These are phyloP conservation scores for Drosophila quinaria DNA, from an alignment of 2,888 invertebrate species.

Conservation along the genomic window DNA sequence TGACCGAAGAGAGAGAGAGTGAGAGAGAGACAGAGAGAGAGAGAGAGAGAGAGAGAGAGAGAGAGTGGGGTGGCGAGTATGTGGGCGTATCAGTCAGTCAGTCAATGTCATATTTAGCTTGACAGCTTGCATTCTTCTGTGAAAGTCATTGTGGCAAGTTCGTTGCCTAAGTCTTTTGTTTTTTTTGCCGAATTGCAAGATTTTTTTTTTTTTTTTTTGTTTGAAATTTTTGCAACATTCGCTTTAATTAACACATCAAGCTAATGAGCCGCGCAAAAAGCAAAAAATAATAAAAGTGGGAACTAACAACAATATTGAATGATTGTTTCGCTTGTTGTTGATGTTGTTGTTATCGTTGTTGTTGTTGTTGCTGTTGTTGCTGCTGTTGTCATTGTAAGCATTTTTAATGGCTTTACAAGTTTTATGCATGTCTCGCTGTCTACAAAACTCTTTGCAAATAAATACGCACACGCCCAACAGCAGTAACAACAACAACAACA, in stretches of 20 bases:
- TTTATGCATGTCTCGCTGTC: slow-evolving; percentile 60
- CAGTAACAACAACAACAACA: slow-evolving; percentile 41
- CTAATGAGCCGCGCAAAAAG: slow-evolving; percentile 43
- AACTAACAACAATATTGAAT: slow-evolving; percentile 50
- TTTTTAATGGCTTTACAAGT: slow-evolving; percentile 63
- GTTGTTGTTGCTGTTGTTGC: slow-evolving; percentile 32
- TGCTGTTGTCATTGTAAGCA: slow-evolving; percentile 47
- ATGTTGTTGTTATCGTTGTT: slow-evolving; percentile 9
- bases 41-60: not conserved
- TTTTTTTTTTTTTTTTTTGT: slow-evolving; percentile 35
- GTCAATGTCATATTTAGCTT: slow-evolving; percentile 46
- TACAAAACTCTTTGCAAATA: slow-evolving; percentile 53
- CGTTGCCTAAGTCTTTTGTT: slow-evolving; percentile 70
- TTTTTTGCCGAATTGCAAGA: slow-evolving; percentile 19
- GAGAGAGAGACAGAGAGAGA: not conserved
- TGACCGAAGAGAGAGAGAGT: not conserved
- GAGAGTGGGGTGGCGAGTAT: not conserved
- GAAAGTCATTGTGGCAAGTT: slow-evolving; percentile 68
- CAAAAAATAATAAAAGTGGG: slow-evolving; percentile 7
- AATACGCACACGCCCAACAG: slow-evolving; percentile 77
- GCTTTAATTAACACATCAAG: slow-evolving; percentile 74
- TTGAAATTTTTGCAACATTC: slow-evolving; percentile 55
- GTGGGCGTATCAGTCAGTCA: slow-evolving; percentile 23
- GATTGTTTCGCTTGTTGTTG: slow-evolving; percentile 42
- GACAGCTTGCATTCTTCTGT: slow-evolving; percentile 61